phyloP scores from a whole-genome alignment of 23 tunicate genomes.

The Styela clava region DNA sequence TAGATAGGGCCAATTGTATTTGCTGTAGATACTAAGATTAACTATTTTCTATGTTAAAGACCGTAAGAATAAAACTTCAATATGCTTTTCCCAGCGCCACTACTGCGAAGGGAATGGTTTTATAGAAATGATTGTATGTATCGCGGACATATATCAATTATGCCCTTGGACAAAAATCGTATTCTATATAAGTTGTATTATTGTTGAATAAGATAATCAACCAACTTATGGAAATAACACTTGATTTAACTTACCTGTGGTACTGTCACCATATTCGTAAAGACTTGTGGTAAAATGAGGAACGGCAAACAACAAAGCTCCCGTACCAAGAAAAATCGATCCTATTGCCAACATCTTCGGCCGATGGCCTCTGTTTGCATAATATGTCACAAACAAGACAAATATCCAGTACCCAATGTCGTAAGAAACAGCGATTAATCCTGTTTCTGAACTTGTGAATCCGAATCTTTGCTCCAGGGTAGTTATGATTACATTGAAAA shows the following conservation, averaged over 20 bases:
- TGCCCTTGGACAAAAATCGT: too few relatives aligned
- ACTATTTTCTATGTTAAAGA: too few relatives aligned
- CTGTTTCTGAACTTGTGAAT: constrained; percentile 73
- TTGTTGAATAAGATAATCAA: too few relatives aligned
- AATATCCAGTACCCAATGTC: constrained; percentile 86
- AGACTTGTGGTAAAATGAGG: constrained; percentile 81
- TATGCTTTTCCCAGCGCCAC: too few relatives aligned
- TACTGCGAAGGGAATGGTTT: too few relatives aligned
- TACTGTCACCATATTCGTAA: constrained; percentile 47
- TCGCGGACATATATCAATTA: too few relatives aligned
- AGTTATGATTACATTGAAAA: constrained; percentile 87
- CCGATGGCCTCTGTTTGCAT: constrained; percentile 43
- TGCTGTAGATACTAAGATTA: too few relatives aligned
- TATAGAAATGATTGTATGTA: too few relatives aligned
- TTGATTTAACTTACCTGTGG: constrained; percentile 38
- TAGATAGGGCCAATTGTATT: too few relatives aligned
- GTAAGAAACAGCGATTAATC: constrained; percentile 80
- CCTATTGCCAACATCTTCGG: constrained; percentile 66
- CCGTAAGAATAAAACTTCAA: too few relatives aligned
- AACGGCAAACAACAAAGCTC: constrained; percentile 63
- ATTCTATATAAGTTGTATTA: too few relatives aligned
- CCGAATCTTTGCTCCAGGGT: constrained; percentile 92
- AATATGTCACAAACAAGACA: constrained; percentile 82
- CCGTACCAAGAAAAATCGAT: constrained; percentile 58
- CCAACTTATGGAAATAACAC: too few relatives aligned